Conservation (phyloP, 1,140 invertebrate species). For the Nasonia giraulti region DNA sequence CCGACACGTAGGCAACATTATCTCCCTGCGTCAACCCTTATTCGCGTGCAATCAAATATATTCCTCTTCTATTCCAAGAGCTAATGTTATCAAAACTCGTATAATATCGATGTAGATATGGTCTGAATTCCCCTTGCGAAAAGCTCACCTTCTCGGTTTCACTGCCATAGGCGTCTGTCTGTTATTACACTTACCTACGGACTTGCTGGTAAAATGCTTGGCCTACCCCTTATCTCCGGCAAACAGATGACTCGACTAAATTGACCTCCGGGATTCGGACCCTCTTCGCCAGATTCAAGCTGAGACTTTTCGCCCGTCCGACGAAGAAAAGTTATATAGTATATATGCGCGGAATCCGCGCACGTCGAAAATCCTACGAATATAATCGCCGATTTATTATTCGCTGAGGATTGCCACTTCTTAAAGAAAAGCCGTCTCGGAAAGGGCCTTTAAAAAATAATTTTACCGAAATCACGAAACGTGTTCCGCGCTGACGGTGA, state of each 20-base stretch:
- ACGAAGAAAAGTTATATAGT: not conserved
- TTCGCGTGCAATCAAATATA: no score
- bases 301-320: no score
- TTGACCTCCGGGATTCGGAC: no score
- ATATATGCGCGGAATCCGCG: not conserved
- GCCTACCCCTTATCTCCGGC: conserved; percentile 12
- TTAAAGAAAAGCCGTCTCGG: not conserved
- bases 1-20: no score
- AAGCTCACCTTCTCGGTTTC: not conserved
- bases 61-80: no score
- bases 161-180: not conserved
- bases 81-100: not conserved
- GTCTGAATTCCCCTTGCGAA: not conserved
- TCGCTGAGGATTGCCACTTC: not conserved
- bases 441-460: not conserved
- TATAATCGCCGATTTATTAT: conserved; percentile 22
- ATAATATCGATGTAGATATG: not conserved
- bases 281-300: no score
- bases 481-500: not conserved
- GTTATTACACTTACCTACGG: not conserved
- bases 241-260: conserved; percentile 37
- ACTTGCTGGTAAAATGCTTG: not conserved
- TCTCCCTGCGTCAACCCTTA: no score
- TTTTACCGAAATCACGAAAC: not conserved
- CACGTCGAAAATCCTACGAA: not conserved